A percentile compares a stretch with the other conserved stretches of the same genome.
phyloP scores from a whole-genome alignment of 2,888 invertebrate species.

The Macropis europaea region DNA sequence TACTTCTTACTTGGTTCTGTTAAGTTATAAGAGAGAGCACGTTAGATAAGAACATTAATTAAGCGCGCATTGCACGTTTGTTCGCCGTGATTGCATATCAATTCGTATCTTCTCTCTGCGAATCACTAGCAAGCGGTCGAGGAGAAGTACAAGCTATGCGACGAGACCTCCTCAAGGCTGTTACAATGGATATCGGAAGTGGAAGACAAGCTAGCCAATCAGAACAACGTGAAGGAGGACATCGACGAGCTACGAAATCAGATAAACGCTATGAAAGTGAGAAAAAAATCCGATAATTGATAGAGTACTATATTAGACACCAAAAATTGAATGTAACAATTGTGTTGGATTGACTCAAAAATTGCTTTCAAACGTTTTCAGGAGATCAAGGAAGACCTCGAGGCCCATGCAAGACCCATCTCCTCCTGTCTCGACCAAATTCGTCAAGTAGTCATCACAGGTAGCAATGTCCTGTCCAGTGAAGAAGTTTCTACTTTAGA shows the following conservation, averaged over 20 bases:
- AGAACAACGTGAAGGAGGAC: constrained; percentile 93
- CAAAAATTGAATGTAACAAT: too few species aligned
- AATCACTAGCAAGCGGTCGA: constrained; percentile 93
- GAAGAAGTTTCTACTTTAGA: constrained; percentile 94
- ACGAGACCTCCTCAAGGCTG: constrained; percentile 91
- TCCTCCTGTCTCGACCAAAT: constrained; percentile 94
- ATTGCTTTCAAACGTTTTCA: constrained; percentile 72
- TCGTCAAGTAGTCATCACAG: constrained; percentile 93
- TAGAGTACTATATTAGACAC: too few species aligned
- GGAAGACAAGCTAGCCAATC: constrained; percentile 91
- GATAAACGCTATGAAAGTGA: constrained; percentile 92
- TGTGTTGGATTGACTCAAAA: too few species aligned
- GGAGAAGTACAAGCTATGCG: constrained; percentile 95
- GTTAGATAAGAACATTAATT: constrained; percentile 15
- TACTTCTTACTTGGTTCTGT: not conserved
- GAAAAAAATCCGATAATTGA: too few species aligned
- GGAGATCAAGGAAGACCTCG: constrained; percentile 94
- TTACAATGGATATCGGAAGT: constrained; percentile 93
- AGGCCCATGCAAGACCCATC: constrained; percentile 91
- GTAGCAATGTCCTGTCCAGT: constrained; percentile 94
- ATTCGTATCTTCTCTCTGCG: constrained; percentile 16
- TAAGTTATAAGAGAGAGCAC: constrained; percentile 21
- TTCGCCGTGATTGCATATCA: not conserved
- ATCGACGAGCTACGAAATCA: constrained; percentile 93
- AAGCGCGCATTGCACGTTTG: not conserved